Percentiles rank a stretch among this genome's conserved stretches.
These are phyloP conservation scores for Temnothorax nylanderi DNA, from an alignment of 1,140 invertebrate species.

Conservation along the genomic window DNA sequence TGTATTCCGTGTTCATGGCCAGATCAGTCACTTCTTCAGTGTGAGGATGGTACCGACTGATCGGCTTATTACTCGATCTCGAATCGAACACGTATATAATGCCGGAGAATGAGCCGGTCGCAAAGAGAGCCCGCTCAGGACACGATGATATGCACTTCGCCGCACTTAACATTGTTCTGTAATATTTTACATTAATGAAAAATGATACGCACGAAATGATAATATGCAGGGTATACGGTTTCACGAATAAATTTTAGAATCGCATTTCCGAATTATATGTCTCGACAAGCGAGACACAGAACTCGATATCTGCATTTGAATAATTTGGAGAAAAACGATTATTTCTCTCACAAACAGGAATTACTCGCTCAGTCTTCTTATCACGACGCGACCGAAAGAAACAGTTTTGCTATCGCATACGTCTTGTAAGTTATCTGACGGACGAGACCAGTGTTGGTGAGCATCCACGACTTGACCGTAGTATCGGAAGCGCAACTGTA, in stretches of 20 bases:
- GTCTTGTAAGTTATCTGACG: constrained; percentile 76
- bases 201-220: background rate
- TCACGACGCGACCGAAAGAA: constrained; percentile 26
- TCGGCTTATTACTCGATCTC: constrained; percentile 63
- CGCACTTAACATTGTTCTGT: constrained; percentile 71
- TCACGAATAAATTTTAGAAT: constrained; percentile 51
- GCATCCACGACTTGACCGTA: constrained; percentile 80
- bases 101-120: constrained; percentile 78
- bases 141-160: constrained; percentile 78
- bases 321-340: background rate
- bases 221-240: background rate
- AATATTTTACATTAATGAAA: constrained; percentile 45
- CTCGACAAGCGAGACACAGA: background rate
- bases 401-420: constrained; percentile 66
- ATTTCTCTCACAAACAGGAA: constrained; percentile 3
- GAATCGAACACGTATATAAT: constrained; percentile 79
- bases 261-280: background rate
- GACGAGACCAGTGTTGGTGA: constrained; percentile 68
- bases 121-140: constrained; percentile 74
- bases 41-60: constrained; percentile 77
- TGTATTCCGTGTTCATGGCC: constrained; percentile 78
- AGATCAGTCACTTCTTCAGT: constrained; percentile 77
- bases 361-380: constrained; percentile 49
- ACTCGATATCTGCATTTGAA: background rate
- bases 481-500: constrained; percentile 82